These are phyloP conservation scores for Harpalus rubripes DNA, from an alignment of 2,888 invertebrate species.

Conservation along the genomic window DNA sequence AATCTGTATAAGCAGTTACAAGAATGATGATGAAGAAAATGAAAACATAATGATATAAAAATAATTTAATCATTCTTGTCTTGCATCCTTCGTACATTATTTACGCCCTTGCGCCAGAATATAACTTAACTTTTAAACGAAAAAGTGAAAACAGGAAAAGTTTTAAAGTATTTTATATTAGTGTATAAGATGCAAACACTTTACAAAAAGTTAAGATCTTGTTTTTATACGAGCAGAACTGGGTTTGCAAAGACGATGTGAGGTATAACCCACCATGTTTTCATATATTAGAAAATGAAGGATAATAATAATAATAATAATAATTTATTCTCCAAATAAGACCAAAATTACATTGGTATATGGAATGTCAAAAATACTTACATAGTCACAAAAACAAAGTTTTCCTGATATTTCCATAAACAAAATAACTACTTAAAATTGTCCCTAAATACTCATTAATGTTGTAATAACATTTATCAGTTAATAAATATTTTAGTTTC, in stretches of 20 bases:
- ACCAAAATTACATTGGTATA: too few relatives aligned
- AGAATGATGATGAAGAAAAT: slow-evolving; percentile 45
- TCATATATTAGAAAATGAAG: too few relatives aligned
- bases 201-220: slow-evolving; percentile 14
- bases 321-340: too few relatives aligned
- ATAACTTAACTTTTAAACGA: slow-evolving; percentile 54
- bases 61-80: slow-evolving; percentile 52
- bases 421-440: too few relatives aligned
- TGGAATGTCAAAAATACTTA: too few relatives aligned
- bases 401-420: too few relatives aligned
- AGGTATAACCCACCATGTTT: neutral
- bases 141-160: slow-evolving; percentile 48
- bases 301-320: too few relatives aligned
- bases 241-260: neutral
- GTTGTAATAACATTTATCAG: too few relatives aligned
- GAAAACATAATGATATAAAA: slow-evolving; percentile 45
- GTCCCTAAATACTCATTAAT: too few relatives aligned
- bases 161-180: slow-evolving; percentile 42
- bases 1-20: neutral
- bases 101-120: slow-evolving; percentile 22
- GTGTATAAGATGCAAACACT: slow-evolving; percentile 39
- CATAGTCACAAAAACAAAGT: too few relatives aligned
- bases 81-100: slow-evolving; percentile 16
- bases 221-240: slow-evolving; percentile 13
- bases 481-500: too few relatives aligned